These are phyloP conservation scores for Rhinoraja longicauda DNA, from an alignment of 2,797 vertebrate genomes.

Conservation along the genomic window DNA sequence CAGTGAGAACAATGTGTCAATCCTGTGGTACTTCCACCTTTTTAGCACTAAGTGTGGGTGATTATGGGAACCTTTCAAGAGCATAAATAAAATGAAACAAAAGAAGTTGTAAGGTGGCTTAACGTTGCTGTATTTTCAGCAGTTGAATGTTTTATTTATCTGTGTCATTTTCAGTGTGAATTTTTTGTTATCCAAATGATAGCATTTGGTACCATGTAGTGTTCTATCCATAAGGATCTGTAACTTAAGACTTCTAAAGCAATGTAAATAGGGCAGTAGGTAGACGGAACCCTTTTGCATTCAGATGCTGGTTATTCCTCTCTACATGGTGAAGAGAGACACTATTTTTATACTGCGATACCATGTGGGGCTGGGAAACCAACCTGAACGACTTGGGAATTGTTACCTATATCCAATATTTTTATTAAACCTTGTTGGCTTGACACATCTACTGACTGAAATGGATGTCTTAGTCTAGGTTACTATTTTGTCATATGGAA, in stretches of 20 bases:
- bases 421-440: slow-evolving; percentile 68
- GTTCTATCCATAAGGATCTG: slow-evolving; percentile 54
- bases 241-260: slow-evolving; percentile 56
- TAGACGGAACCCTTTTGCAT: slow-evolving; percentile 53
- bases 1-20: slow-evolving; percentile 42
- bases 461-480: slow-evolving; percentile 69
- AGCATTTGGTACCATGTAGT: slow-evolving; percentile 57
- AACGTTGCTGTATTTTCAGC: slow-evolving; percentile 54
- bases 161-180: slow-evolving; percentile 55
- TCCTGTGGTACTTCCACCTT: slow-evolving; percentile 41
- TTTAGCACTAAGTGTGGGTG: slow-evolving; percentile 40
- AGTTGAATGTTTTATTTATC: slow-evolving; percentile 63
- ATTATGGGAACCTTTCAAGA: slow-evolving; percentile 43
- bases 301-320: slow-evolving; percentile 56
- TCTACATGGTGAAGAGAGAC: slow-evolving; percentile 65
- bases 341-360: slow-evolving; percentile 68
- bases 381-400: slow-evolving; percentile 56
- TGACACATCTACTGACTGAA: slow-evolving; percentile 65
- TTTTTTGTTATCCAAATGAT: slow-evolving; percentile 45
- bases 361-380: slow-evolving; percentile 56
- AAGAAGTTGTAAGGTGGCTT: slow-evolving; percentile 52
- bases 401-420: slow-evolving; percentile 65
- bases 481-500: slow-evolving; percentile 70
- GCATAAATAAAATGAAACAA: slow-evolving; percentile 41
- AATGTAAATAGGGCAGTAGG: slow-evolving; percentile 60